Evolutionary conservation across 2,113 vertebrate species (phyloP), one percentile per base, ranked within the genome.

Genomic region (Cyanoramphus novaezelandiae): DNA sequence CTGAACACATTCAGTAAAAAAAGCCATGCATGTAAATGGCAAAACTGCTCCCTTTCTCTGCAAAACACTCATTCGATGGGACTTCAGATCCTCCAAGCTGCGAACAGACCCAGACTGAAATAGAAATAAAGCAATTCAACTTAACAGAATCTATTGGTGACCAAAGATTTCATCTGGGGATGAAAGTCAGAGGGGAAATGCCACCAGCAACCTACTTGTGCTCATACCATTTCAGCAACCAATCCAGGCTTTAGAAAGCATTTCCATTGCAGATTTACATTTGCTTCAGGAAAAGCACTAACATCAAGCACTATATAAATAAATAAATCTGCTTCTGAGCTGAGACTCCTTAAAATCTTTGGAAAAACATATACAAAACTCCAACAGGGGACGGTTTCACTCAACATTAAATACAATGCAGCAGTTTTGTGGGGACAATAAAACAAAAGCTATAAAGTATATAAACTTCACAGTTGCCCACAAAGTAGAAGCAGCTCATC

Each of bases 1-100:
- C 7, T 19, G 27, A 43, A 33, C 9, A 9, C 7, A 12, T 50
- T 19, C 47, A 41, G 12, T 27, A 76, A 63, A 75, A 39, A 80
- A 29, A 5, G 5, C 52, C 9, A 67, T 0, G 6, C 8, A 29
- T 2, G 6, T 4, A 50, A 72, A 52, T 0, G 44, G 35, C 29
- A 72, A 72, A 87, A 9, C 6, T 4, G 1, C 18, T 62, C 43
- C 43, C 3, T 16, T 69, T 35, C 80, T 69, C 49, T 52, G 63
- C 63, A 57, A 31, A 88, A 11, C 19, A 47, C 11, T 55, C 29
- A 2, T 2, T 33, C 2, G 6, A 62, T 7, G 5, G 24, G 60
- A 62, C 31, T 86, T 91, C 1, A 12, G 31, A 47, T 11, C 33
- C 69, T 69, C 24, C 37, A 49, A 41, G 50, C 49, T 67, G 71